Conservation (phyloP, 2,113 vertebrate genomes). For the Isichthys henryi region DNA sequence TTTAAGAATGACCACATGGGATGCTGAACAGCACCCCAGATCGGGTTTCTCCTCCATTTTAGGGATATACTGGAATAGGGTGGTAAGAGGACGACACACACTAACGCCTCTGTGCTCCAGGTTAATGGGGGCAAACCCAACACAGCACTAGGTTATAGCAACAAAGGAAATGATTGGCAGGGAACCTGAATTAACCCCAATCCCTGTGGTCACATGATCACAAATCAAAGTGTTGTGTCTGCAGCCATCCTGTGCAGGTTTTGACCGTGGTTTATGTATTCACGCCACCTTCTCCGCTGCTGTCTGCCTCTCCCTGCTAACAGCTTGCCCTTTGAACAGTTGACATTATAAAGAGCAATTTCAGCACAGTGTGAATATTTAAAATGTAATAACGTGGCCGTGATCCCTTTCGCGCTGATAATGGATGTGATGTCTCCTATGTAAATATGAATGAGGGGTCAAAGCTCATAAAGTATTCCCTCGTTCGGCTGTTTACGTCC, state of each 20-base stretch:
- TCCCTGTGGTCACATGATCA: background rate
- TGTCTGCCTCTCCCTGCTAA: background rate
- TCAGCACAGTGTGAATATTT: conserved; percentile 29
- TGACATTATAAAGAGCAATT: conserved; percentile 35
- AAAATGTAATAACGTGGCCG: conserved; percentile 24
- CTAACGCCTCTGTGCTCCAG: background rate
- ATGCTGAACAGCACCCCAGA: background rate
- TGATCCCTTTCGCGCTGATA: conserved; percentile 26
- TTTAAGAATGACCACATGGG: background rate
- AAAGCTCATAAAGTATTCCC: background rate
- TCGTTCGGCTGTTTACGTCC: conserved; percentile 3
- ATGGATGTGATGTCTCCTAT: conserved; percentile 18
- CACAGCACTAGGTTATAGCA: background rate
- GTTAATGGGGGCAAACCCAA: background rate
- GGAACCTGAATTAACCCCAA: background rate
- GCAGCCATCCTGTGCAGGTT: background rate
- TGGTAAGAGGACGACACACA: background rate
- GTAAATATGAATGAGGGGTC: conserved; percentile 29
- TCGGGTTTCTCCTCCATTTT: background rate
- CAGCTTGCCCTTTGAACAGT: conserved; percentile 30
- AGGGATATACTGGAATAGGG: background rate
- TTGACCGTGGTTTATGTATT: background rate
- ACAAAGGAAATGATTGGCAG: background rate
- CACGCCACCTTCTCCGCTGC: background rate
- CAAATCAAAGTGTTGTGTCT: background rate